Percentiles rank a stretch among this genome's conserved stretches.
These are phyloP conservation scores for Andricus quercusramuli DNA, from an alignment of 2,888 invertebrate species.

Conservation along the genomic window DNA sequence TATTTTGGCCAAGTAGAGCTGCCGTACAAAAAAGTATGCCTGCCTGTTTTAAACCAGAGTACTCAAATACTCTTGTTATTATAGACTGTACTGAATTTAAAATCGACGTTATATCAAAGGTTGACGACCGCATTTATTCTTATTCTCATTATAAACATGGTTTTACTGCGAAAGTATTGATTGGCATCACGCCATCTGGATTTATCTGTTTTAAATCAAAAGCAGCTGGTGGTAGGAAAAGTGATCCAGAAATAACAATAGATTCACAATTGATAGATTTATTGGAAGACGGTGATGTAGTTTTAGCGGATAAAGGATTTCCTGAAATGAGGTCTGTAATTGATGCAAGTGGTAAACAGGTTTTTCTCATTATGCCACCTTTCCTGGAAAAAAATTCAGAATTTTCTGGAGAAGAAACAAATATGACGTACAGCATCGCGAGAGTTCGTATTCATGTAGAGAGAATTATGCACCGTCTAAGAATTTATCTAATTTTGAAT, in stretches of 20 bases:
- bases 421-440: too few species aligned
- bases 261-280: too few species aligned
- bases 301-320: too few species aligned
- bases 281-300: too few species aligned
- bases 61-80: constrained; percentile 6
- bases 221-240: too few species aligned
- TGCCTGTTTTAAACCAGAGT: constrained; percentile 46
- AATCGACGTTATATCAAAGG: constrained; percentile 25
- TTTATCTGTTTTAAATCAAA: too few species aligned
- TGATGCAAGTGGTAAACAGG: constrained; percentile 45
- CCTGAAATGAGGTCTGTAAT: constrained; percentile 36
- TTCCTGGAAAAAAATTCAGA: too few species aligned
- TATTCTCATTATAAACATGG: constrained; percentile 52
- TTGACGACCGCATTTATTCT: constrained; percentile 43
- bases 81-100: constrained; percentile 48
- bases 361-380: constrained; percentile 42
- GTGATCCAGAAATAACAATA: too few species aligned
- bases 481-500: constrained; percentile 44
- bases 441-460: too few species aligned
- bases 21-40: constrained; percentile 46
- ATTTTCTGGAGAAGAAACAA: too few species aligned
- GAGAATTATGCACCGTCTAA: constrained; percentile 44
- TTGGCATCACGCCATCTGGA: constrained; percentile 53
- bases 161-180: constrained; percentile 53
- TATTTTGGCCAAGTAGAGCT: constrained; percentile 45